Evolutionary conservation across 92 coral and sea anemone genomes (phyloP), one percentile per base, ranked within the genome.

Genomic region (Palythoa caribaeorum): DNA sequence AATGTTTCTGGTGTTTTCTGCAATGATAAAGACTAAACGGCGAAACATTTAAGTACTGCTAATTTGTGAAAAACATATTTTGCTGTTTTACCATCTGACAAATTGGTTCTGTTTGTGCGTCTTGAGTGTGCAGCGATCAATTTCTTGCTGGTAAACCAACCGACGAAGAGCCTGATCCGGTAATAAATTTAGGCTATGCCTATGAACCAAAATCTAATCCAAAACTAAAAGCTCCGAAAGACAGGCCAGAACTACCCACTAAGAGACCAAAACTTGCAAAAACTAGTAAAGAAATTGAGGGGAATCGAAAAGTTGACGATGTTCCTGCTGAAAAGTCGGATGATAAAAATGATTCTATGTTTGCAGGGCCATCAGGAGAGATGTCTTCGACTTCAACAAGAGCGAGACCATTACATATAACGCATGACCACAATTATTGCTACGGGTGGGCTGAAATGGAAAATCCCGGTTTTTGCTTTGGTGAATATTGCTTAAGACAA

Each of bases 61-160:
- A n/a, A n/a, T n/a, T n/a, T n/a, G n/a, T n/a, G n/a, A n/a, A n/a
- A n/a, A n/a, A n/a, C n/a, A n/a, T n/a, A n/a, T n/a, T n/a, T n/a
- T n/a, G n/a, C n/a, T n/a, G n/a, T n/a, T n/a, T n/a, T n/a, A n/a
- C n/a, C n/a, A n/a, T n/a, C n/a, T n/a, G n/a, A n/a, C n/a, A n/a
- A n/a, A n/a, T n/a, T n/a, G n/a, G n/a, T n/a, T n/a, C n/a, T n/a
- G n/a, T n/a, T n/a, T n/a, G n/a, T n/a, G n/a, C n/a, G n/a, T 87
- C 77, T n/a, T 52, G 77, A 35, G 89, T 85, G 19, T 85, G 88
- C 83, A 77, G 77, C 38, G 55, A 77, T 10, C 89, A 87, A 38
- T 87, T 87, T 28, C 28, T 28, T 28, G 28, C 28, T 28, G 28
- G 28, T 28, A 0, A 28, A 28, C 28, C 28, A 28, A 28, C 28